Evolutionary conservation across 1,140 invertebrate genomes (phyloP).

Genomic region (Diorhabda carinulata): DNA sequence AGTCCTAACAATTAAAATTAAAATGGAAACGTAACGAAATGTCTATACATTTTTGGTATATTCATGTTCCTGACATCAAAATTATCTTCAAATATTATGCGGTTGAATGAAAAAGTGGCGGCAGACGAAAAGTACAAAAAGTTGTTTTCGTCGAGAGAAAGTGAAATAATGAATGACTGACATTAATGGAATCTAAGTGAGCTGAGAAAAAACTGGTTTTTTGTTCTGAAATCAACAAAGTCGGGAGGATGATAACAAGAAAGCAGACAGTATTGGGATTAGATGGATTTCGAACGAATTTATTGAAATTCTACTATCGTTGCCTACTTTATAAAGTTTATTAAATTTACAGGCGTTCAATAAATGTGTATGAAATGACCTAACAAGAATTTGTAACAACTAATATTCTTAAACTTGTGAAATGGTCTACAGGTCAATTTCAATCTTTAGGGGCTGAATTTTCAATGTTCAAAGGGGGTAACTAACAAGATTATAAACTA

Average conservation of each 20-base stretch:
- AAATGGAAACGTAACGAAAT: not conserved
- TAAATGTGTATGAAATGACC: too few relatives aligned
- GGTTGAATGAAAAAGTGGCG: constrained; percentile 5
- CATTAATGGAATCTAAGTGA: constrained; percentile 4
- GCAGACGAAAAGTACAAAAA: constrained; percentile 7
- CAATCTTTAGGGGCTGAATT: too few relatives aligned
- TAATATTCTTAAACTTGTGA: too few relatives aligned
- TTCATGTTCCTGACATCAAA: not conserved
- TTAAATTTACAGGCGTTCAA: too few relatives aligned
- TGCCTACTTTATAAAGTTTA: too few relatives aligned
- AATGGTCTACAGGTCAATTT: too few relatives aligned
- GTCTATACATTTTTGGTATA: not conserved
- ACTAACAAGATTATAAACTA: too few relatives aligned
- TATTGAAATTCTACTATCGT: too few relatives aligned
- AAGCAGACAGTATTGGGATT: not conserved
- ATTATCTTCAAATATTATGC: not conserved
- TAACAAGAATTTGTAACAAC: too few relatives aligned
- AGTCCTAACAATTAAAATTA: not conserved
- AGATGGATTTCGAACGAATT: not conserved
- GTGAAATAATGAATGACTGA: constrained; percentile 5
- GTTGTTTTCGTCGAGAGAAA: constrained; percentile 7
- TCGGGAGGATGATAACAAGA: not conserved
- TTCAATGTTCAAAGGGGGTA: too few relatives aligned
- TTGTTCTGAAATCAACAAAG: not conserved
- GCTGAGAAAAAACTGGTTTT: not conserved